Evolutionary conservation across 2,113 vertebrate species (phyloP).

Genomic region (Thryonomys swinderianus): DNA sequence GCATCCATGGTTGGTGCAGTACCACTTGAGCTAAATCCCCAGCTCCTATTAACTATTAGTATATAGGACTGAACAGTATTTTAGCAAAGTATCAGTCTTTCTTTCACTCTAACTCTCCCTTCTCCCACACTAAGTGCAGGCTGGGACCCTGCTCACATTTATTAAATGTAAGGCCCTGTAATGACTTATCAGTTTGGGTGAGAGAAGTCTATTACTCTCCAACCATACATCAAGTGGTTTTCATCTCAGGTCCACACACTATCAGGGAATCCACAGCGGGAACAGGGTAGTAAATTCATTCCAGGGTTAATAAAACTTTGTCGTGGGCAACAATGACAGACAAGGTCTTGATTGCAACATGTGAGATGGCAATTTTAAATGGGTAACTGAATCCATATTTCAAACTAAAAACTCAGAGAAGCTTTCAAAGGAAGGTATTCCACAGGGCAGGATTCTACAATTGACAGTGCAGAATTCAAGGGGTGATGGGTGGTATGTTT

Average conservation of each 20-base stretch:
- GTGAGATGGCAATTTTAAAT: conserved; percentile 61
- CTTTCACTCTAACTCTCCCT: neutral
- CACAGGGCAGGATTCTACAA: neutral
- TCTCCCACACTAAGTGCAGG: neutral
- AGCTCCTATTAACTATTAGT: neutral
- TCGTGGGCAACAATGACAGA: conserved; percentile 64
- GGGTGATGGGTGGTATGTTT: rapidly evolving
- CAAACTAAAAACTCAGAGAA: conserved; percentile 61
- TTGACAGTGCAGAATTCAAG: neutral
- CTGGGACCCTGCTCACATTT: conserved; percentile 74
- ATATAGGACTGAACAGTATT: conserved; percentile 24
- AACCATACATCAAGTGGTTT: conserved; percentile 79
- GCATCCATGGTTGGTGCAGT: no score
- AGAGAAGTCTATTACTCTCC: conserved; percentile 83
- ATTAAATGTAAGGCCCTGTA: conserved; percentile 77
- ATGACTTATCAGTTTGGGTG: conserved; percentile 81
- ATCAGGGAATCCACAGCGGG: conserved; percentile 43
- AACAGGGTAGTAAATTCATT: conserved; percentile 77
- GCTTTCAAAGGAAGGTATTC: conserved; percentile 52
- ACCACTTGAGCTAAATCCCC: no score
- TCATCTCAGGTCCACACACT: conserved; percentile 74
- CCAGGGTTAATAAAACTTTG: conserved; percentile 83
- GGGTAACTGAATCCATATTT: conserved; percentile 62
- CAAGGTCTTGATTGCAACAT: conserved; percentile 58
- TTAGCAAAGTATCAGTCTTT: conserved; percentile 66